Conservation (phyloP, 1,140 invertebrate genomes). For the Campoletis sonorensis region DNA sequence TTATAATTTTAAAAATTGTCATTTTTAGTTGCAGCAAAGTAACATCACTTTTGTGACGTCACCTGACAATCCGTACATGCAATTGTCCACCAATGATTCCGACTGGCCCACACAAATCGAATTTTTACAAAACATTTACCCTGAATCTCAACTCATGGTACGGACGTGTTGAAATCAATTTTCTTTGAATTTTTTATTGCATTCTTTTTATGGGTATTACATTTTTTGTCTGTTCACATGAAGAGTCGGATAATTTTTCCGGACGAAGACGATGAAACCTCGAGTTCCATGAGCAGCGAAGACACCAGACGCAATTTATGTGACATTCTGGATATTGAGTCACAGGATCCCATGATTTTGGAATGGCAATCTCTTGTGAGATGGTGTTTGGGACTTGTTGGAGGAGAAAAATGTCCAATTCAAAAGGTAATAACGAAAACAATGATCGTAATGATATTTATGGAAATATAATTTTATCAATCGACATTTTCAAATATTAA, state of each 20-base stretch:
- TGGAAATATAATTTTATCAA: too few species aligned
- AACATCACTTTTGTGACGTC: not conserved
- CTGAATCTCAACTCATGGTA: not conserved
- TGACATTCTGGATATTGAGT: constrained; percentile 14
- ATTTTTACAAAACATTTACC: not conserved
- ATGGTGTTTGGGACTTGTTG: not conserved
- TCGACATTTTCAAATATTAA: too few species aligned
- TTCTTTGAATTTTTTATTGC: too few species aligned
- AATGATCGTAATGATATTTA: too few species aligned
- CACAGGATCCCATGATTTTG: not conserved
- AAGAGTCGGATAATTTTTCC: constrained; percentile 10
- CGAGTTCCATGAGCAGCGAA: not conserved
- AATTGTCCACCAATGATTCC: not conserved
- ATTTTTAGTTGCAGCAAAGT: not conserved
- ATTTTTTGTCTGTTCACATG: not conserved
- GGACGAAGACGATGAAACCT: not conserved
- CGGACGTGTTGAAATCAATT: too few species aligned
- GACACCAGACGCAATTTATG: constrained; percentile 7
- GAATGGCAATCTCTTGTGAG: constrained; percentile 5
- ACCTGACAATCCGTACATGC: constrained; percentile 1
- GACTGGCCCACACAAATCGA: not conserved
- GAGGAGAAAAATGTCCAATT: constrained; percentile 29
- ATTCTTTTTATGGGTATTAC: too few species aligned
- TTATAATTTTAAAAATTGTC: not conserved
- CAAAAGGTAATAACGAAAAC: not conserved